Percentiles rank a stretch among this genome's conserved stretches.
These are phyloP conservation scores for Drosophila dives DNA, from an alignment of 2,888 invertebrate species.

Conservation along the genomic window DNA sequence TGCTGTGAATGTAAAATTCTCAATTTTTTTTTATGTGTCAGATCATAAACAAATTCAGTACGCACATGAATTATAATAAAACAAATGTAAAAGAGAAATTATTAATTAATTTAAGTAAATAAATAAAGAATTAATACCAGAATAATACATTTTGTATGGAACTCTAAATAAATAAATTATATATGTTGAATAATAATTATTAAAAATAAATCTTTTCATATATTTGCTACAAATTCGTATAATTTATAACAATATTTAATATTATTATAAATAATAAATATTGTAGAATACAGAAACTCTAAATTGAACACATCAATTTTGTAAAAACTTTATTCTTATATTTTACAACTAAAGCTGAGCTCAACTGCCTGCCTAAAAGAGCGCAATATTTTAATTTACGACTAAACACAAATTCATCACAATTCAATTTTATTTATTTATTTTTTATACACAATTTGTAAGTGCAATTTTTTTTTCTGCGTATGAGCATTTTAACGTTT, in stretches of 20 bases:
- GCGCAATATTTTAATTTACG: not conserved
- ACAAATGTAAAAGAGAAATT: not conserved
- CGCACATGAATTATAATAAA: not conserved
- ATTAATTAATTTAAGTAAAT: not conserved
- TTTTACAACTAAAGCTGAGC: not conserved
- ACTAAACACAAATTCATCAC: not conserved
- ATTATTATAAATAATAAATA: not conserved
- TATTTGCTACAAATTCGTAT: not conserved
- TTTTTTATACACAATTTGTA: not conserved
- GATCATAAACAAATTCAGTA: not conserved
- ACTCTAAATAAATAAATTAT: not conserved
- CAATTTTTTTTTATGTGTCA: not conserved
- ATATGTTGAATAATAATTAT: not conserved
- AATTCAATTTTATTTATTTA: not conserved
- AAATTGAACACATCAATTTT: not conserved
- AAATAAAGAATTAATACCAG: not conserved
- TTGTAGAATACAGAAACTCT: not conserved
- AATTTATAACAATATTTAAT: not conserved
- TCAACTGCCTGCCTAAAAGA: not conserved
- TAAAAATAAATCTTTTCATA: not conserved
- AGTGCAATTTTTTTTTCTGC: not conserved
- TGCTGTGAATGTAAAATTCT: constrained; percentile 39
- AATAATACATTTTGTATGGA: not conserved
- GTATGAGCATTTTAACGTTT: not conserved
- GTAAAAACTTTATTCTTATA: not conserved